Conservation (phyloP, 2,888 invertebrate genomes). For the Brachyptera putata region DNA sequence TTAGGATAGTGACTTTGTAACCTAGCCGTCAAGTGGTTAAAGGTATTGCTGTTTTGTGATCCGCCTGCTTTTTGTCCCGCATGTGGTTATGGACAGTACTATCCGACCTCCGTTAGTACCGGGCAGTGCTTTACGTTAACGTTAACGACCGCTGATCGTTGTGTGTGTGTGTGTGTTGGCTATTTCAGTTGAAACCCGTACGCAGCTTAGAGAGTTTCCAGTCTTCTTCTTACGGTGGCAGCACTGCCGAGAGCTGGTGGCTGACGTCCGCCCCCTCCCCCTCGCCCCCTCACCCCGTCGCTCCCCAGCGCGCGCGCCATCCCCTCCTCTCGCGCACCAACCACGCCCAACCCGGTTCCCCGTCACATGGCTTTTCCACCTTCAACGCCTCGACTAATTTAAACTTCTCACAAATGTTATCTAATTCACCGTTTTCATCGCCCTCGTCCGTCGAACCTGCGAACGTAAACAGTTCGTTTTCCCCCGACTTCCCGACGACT, state of each 20-base stretch:
- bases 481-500: slow-evolving; percentile 34
- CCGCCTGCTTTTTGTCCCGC: too few relatives aligned
- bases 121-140: too few relatives aligned
- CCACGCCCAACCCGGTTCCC: slow-evolving; percentile 46
- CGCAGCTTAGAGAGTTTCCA: slow-evolving; percentile 57
- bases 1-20: too few relatives aligned
- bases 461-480: slow-evolving; percentile 37
- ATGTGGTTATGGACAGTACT: too few relatives aligned
- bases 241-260: slow-evolving; percentile 40
- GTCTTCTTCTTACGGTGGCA: slow-evolving; percentile 41
- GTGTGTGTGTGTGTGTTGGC: slow-evolving; percentile 7
- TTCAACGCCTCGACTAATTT: not conserved
- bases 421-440: too few relatives aligned
- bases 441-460: slow-evolving; percentile 21
- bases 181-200: slow-evolving; percentile 54
- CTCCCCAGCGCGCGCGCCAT: slow-evolving; percentile 46
- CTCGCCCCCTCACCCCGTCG: slow-evolving; percentile 41
- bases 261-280: slow-evolving; percentile 42
- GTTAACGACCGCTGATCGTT: not conserved
- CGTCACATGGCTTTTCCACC: too few relatives aligned
- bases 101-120: too few relatives aligned
- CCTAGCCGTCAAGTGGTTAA: too few relatives aligned
- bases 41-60: too few relatives aligned
- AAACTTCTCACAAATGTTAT: too few relatives aligned
- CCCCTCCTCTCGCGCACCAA: slow-evolving; percentile 48